These are phyloP conservation scores for Marmota monax DNA, from an alignment of 2,113 vertebrate species.

Conservation along the genomic window DNA sequence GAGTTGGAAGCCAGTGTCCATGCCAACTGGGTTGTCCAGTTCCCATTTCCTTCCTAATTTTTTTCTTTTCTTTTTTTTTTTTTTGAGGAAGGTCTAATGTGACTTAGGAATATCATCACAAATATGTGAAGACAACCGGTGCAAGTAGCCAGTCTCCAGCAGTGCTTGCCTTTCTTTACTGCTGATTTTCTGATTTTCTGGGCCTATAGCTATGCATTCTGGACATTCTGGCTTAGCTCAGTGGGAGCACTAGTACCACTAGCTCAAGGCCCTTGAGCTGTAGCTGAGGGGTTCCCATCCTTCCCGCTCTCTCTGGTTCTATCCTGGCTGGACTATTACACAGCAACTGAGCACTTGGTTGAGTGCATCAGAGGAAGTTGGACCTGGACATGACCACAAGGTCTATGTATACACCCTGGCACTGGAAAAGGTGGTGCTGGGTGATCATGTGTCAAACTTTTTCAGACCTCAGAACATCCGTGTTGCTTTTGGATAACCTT, in stretches of 20 bases:
- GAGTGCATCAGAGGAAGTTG: neutral
- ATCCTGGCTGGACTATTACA: neutral
- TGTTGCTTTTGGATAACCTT: neutral
- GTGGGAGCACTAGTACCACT: neutral
- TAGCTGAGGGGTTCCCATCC: neutral
- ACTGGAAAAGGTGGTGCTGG: neutral
- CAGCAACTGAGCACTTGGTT: neutral
- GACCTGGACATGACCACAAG: neutral
- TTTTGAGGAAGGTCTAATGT: neutral
- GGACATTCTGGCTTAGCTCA: neutral
- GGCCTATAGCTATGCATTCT: neutral
- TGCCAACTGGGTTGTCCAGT: neutral
- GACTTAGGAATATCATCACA: neutral
- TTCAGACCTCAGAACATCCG: neutral
- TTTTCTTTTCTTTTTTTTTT: neutral
- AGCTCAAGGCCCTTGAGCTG: neutral
- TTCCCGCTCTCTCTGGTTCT: neutral
- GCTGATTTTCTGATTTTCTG: constrained; percentile 1
- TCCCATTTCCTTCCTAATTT: neutral
- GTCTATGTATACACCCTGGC: too few relatives aligned
- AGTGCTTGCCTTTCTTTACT: neutral
- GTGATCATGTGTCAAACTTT: neutral
- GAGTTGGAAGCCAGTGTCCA: neutral
- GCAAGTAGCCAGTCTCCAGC: neutral
- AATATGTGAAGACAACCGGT: neutral